Evolutionary conservation across 2,797 vertebrate species (phyloP).

Genomic region (Propithecus deckenii): DNA sequence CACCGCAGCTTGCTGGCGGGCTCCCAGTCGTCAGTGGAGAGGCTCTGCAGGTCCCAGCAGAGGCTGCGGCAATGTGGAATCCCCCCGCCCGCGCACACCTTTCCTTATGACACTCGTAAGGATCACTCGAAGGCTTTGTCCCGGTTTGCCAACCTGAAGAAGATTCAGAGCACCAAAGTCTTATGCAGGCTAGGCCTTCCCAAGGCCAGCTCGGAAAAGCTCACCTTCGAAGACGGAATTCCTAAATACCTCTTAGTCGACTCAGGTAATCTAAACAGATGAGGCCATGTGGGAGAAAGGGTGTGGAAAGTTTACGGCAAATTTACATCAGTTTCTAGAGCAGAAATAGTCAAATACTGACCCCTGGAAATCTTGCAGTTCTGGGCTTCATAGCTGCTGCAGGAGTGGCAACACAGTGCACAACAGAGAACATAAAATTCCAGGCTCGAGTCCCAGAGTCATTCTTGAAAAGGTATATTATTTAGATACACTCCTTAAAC

Average conservation of each 20-base stretch:
- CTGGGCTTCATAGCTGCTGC: not conserved
- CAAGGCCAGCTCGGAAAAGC: rapidly evolving
- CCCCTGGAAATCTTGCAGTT: not conserved
- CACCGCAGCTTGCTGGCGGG: not conserved
- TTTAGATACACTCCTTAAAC: not conserved
- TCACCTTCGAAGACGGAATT: not conserved
- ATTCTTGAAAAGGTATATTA: not conserved
- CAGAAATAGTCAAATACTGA: not conserved
- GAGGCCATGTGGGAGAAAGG: not conserved
- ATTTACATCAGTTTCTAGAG: not conserved
- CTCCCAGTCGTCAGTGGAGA: rapidly evolving
- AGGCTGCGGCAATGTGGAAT: not conserved
- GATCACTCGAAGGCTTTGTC: rapidly evolving
- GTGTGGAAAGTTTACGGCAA: not conserved
- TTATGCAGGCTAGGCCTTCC: rapidly evolving
- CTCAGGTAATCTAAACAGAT: conserved; percentile 59
- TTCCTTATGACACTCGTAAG: not conserved
- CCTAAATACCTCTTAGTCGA: not conserved
- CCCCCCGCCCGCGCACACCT: not conserved
- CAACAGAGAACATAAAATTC: not conserved
- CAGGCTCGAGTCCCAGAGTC: not conserved
- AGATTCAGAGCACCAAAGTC: not conserved
- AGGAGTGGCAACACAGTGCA: not conserved
- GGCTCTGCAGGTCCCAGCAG: not conserved
- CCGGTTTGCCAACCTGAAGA: rapidly evolving